phyloP scores from a whole-genome alignment of 2,113 vertebrate species.

The Leptobrachium leishanense region DNA sequence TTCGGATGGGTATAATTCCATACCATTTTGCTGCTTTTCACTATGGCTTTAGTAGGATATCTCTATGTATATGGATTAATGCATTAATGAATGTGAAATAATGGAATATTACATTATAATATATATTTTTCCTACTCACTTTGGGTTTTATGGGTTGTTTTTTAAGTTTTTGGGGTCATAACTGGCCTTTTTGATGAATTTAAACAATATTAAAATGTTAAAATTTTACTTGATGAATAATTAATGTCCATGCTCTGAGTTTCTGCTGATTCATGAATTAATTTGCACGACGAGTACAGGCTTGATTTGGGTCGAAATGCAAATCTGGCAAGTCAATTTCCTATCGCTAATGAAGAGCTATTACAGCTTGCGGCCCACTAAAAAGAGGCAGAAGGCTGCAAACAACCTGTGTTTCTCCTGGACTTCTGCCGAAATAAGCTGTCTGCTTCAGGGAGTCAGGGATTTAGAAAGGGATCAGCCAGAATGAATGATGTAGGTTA shows the following conservation, averaged over 20 bases:
- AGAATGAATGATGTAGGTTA: too few relatives aligned
- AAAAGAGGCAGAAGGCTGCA: too few relatives aligned
- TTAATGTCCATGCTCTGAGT: neutral
- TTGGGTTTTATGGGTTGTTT: too few relatives aligned
- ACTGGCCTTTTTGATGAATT: neutral
- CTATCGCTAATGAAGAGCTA: neutral
- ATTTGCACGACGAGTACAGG: neutral
- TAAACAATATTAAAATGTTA: neutral
- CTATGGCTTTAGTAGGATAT: neutral
- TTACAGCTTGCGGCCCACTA: neutral
- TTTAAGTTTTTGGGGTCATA: too few relatives aligned
- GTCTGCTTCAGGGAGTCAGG: too few relatives aligned
- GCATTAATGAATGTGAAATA: too few relatives aligned
- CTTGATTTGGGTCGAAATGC: neutral
- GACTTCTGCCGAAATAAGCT: too few relatives aligned
- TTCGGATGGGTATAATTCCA: neutral
- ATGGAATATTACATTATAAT: too few relatives aligned
- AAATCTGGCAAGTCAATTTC: neutral
- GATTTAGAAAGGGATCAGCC: too few relatives aligned
- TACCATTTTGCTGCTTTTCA: neutral
- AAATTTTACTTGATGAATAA: neutral
- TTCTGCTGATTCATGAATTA: neutral
- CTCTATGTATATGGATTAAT: neutral
- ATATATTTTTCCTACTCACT: too few relatives aligned
- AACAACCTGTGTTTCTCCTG: too few relatives aligned